Evolutionary conservation across 2,888 invertebrate species (phyloP).

Genomic region (Hirtodrosophila alboralis): DNA sequence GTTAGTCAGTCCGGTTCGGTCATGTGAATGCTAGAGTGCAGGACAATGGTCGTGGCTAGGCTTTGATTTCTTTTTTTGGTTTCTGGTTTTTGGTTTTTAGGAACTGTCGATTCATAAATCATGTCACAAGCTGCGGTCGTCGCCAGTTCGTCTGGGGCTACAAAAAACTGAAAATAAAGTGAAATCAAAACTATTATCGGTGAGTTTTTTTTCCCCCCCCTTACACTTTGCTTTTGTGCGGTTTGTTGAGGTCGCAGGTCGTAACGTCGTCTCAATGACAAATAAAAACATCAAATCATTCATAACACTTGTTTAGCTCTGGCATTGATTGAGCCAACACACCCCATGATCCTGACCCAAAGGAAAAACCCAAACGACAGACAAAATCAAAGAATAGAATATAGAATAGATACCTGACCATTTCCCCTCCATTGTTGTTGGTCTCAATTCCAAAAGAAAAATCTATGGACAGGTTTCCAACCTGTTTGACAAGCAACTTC

Average conservation of each 20-base stretch:
- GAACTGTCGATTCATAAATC: slow-evolving; percentile 60
- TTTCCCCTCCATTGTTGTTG: slow-evolving; percentile 1
- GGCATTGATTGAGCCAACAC: slow-evolving; percentile 80
- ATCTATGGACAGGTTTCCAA: slow-evolving; percentile 28
- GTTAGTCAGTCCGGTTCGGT: no score
- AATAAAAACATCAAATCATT: slow-evolving; percentile 81
- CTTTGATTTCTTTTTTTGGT: slow-evolving; percentile 38
- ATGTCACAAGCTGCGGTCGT: slow-evolving; percentile 66
- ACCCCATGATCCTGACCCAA: slow-evolving; percentile 70
- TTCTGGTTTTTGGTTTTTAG: background rate
- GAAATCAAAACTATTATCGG: slow-evolving; percentile 73
- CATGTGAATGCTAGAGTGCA: no score
- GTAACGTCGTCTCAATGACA: slow-evolving; percentile 45
- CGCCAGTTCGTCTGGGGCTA: slow-evolving; percentile 59
- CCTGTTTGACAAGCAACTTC: slow-evolving; percentile 27
- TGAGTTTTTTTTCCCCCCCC: slow-evolving; percentile 33
- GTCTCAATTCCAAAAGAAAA: slow-evolving; percentile 31
- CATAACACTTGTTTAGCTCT: slow-evolving; percentile 76
- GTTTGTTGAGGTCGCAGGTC: slow-evolving; percentile 66
- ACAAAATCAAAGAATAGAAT: slow-evolving; percentile 6
- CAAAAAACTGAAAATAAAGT: slow-evolving; percentile 43
- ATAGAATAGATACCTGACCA: slow-evolving; percentile 24
- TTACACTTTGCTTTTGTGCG: slow-evolving; percentile 59
- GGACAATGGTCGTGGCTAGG: slow-evolving; percentile 52
- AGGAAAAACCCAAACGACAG: slow-evolving; percentile 11